Evolutionary conservation across 1,140 invertebrate species (phyloP).

Genomic region (Heliconius nattereri): DNA sequence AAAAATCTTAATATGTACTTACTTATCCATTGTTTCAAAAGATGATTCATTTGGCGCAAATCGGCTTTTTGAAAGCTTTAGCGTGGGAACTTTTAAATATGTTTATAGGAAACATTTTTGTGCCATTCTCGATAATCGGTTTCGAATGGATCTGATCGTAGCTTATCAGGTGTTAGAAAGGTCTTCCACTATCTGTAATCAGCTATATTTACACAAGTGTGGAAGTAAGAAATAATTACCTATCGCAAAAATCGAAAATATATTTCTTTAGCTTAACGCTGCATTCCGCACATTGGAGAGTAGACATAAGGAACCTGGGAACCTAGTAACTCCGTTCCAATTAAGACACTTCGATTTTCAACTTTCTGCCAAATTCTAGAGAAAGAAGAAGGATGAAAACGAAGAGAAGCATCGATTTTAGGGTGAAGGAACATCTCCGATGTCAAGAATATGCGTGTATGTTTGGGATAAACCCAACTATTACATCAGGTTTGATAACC

Average conservation of each 20-base stretch:
- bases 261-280: too few relatives aligned
- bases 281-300: too few relatives aligned
- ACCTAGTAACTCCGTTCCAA: too few relatives aligned
- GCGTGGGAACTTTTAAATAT: conserved; percentile 30
- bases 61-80: conserved; percentile 31
- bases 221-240: background rate
- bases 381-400: too few relatives aligned
- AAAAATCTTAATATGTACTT: conserved; percentile 32
- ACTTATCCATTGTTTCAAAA: conserved; percentile 30
- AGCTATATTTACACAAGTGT: background rate
- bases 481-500: too few relatives aligned
- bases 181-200: background rate
- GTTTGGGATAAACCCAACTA: too few relatives aligned
- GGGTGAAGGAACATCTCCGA: too few relatives aligned
- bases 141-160: conserved; percentile 25
- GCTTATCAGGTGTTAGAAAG: conserved; percentile 29
- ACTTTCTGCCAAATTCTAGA: too few relatives aligned
- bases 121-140: conserved; percentile 23
- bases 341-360: too few relatives aligned
- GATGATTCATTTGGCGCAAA: conserved; percentile 39
- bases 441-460: too few relatives aligned
- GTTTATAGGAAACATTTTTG: conserved; percentile 24
- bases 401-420: too few relatives aligned
- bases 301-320: too few relatives aligned
- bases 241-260: background rate